phyloP scores from a whole-genome alignment of 2,888 invertebrate species.

The Diarsia rubi region DNA sequence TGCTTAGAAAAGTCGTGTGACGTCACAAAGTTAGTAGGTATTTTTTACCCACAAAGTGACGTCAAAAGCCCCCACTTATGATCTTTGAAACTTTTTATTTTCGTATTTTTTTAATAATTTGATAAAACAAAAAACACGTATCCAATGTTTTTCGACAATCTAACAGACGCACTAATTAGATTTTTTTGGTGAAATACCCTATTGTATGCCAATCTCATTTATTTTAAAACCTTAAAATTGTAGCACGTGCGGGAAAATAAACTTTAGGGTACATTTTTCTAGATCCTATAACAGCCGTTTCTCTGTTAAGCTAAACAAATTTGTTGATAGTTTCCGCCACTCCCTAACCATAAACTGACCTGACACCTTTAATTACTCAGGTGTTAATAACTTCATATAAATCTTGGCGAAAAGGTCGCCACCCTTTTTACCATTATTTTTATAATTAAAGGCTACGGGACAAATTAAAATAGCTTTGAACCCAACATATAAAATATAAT shows the following conservation, averaged over 20 bases:
- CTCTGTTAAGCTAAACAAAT: constrained; percentile 20
- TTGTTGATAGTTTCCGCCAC: neutral
- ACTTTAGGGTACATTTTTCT: neutral
- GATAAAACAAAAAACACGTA: too few species aligned
- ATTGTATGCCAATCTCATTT: neutral
- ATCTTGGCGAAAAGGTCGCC: constrained; percentile 1
- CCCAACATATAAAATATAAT: constrained; percentile 33
- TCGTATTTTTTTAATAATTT: too few species aligned
- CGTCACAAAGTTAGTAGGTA: too few species aligned
- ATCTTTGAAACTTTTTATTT: too few species aligned
- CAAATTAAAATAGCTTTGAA: constrained; percentile 47
- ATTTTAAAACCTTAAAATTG: neutral
- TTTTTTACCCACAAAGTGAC: too few species aligned
- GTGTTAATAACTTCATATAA: constrained; percentile 23
- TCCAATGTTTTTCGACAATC: too few species aligned
- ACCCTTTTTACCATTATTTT: constrained; percentile 32
- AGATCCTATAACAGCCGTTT: neutral
- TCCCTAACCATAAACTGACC: neutral
- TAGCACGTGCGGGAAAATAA: neutral
- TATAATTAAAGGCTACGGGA: constrained; percentile 37
- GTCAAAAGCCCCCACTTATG: too few species aligned
- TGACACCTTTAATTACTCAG: constrained; percentile 19
- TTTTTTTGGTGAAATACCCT: too few species aligned
- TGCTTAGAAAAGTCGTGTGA: too few species aligned
- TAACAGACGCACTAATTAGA: too few species aligned